A percentile compares a stretch with the other conserved stretches of the same genome.
Evolutionary conservation across 2,888 invertebrate species (phyloP).

Genomic region (Torymus texanus): DNA sequence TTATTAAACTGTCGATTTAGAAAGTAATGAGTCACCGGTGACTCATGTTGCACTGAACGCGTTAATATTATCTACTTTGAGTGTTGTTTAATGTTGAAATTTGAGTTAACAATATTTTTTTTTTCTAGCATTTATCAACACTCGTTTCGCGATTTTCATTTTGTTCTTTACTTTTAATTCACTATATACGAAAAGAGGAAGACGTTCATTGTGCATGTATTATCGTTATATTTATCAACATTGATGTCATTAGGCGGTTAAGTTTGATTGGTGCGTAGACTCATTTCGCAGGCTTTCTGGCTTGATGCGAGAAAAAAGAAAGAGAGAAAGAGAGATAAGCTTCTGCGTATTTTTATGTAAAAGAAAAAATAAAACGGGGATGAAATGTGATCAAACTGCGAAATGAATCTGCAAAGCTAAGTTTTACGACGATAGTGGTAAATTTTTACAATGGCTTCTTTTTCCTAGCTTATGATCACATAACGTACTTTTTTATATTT

Average conservation of each 20-base stretch:
- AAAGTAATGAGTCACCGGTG: not conserved
- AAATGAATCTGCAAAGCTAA: constrained; percentile 47
- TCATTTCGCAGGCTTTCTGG: constrained; percentile 55
- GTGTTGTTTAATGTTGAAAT: constrained; percentile 39
- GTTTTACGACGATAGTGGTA: constrained; percentile 49
- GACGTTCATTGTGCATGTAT: constrained; percentile 44
- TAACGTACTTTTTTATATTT: constrained; percentile 47
- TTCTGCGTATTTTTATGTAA: constrained; percentile 54
- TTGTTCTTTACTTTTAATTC: constrained; percentile 27
- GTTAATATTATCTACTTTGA: constrained; percentile 25
- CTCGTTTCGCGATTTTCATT: constrained; percentile 21
- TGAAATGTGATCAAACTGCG: constrained; percentile 34
- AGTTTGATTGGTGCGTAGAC: constrained; percentile 39
- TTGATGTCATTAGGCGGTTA: constrained; percentile 40
- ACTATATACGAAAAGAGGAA: constrained; percentile 10
- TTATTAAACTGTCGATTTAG: not conserved
- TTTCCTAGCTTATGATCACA: constrained; percentile 48
- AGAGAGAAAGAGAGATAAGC: constrained; percentile 19
- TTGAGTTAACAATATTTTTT: constrained; percentile 17
- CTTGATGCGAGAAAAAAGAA: constrained; percentile 53
- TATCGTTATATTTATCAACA: constrained; percentile 48
- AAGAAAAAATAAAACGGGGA: constrained; percentile 37
- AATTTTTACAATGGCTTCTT: constrained; percentile 41
- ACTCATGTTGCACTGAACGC: constrained; percentile 24
- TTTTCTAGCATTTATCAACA: constrained; percentile 43